These are phyloP conservation scores for Halocynthia aurantium DNA, from an alignment of 23 tunicate species.

Conservation along the genomic window DNA sequence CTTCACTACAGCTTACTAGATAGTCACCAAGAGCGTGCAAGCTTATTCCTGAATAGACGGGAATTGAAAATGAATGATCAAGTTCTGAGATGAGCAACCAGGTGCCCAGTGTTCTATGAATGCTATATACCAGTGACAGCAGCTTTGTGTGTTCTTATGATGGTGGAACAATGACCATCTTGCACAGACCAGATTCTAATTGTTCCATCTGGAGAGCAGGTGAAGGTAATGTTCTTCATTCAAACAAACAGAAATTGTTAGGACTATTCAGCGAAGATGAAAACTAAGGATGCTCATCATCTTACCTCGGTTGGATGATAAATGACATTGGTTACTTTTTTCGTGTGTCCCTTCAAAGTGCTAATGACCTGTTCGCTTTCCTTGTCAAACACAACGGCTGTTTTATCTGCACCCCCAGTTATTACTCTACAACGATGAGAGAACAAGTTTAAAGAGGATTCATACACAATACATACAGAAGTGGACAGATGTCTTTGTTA, in stretches of 20 bases:
- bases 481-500: neutral
- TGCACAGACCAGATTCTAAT: constrained; percentile 83
- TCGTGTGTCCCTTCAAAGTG: constrained; percentile 87
- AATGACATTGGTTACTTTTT: constrained; percentile 63
- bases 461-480: neutral
- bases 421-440: constrained; percentile 38
- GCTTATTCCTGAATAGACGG: constrained; percentile 46
- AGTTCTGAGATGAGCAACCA: too few species aligned
- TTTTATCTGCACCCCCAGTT: constrained; percentile 97
- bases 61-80: too few species aligned
- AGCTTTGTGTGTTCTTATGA: constrained; percentile 86
- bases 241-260: neutral
- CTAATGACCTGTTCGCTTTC: constrained; percentile 70
- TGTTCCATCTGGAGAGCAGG: constrained; percentile 81
- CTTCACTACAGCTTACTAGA: constrained; percentile 77
- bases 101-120: neutral
- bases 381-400: constrained; percentile 93
- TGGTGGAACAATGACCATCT: constrained; percentile 68
- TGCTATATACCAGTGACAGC: constrained; percentile 71
- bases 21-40: constrained; percentile 90
- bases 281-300: neutral
- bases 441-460: neutral
- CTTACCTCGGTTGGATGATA: constrained; percentile 74
- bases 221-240: constrained; percentile 63
- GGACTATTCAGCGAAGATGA: neutral